These are phyloP conservation scores for Trichonephila clavata DNA, from an alignment of 1,140 invertebrate species.

Conservation along the genomic window DNA sequence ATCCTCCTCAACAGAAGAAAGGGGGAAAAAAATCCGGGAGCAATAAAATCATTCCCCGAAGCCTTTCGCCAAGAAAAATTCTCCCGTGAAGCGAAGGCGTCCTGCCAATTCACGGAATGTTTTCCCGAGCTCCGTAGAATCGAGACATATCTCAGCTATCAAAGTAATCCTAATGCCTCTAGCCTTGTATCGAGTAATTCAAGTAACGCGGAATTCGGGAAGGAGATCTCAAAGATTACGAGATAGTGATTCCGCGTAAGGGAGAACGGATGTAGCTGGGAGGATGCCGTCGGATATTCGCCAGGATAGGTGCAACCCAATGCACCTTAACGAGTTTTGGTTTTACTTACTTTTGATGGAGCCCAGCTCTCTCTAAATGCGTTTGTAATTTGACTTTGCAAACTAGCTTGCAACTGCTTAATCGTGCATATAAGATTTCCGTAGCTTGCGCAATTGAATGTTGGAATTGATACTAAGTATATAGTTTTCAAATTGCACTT, in stretches of 20 bases:
- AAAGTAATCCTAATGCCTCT: slow-evolving; percentile 29
- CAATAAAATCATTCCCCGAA: slow-evolving; percentile 49
- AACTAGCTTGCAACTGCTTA: not conserved
- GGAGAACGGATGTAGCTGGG: not conserved
- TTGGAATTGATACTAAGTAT: not conserved
- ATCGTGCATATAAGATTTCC: not conserved
- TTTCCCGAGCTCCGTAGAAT: slow-evolving; percentile 8
- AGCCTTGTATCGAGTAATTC: slow-evolving; percentile 14
- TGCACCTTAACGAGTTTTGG: not conserved
- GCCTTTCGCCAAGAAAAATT: slow-evolving; percentile 30
- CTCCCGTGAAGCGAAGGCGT: not conserved
- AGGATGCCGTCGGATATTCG: not conserved
- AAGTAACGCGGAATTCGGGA: not conserved
- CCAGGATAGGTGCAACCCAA: not conserved
- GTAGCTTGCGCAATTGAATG: not conserved
- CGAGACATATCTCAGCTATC: slow-evolving; percentile 32
- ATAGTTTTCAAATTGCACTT: not conserved
- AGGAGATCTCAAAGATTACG: slow-evolving; percentile 6
- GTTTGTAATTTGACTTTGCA: not conserved
- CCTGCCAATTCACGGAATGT: slow-evolving; percentile 36
- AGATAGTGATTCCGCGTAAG: not conserved
- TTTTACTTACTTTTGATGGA: not conserved
- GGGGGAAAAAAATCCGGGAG: slow-evolving; percentile 20
- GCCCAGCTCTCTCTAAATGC: not conserved
- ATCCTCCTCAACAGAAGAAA: not conserved